Percentiles rank a stretch among this genome's conserved stretches.
Evolutionary conservation across 2,888 invertebrate species (phyloP).

Genomic region (Caradrina clavipalpis): DNA sequence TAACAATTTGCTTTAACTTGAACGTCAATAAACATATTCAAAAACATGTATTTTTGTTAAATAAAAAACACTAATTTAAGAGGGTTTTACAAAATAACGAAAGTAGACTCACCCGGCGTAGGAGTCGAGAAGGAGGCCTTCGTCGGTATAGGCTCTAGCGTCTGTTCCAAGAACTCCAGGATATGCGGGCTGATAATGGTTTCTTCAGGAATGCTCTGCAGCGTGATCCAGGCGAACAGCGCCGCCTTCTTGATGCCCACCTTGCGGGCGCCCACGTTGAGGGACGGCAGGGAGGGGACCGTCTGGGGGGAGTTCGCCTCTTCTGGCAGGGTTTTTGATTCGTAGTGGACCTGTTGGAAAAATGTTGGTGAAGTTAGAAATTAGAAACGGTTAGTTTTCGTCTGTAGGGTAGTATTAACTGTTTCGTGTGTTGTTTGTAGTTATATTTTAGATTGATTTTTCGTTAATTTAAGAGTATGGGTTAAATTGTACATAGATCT

Average conservation of each 20-base stretch:
- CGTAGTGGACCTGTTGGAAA: conserved; percentile 93
- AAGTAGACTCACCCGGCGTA: conserved; percentile 75
- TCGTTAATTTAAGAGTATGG: too few relatives aligned
- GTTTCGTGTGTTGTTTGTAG: neutral
- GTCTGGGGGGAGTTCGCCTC: conserved; percentile 89
- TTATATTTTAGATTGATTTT: neutral
- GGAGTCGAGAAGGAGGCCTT: conserved; percentile 88
- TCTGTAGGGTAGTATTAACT: neutral
- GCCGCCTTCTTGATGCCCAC: conserved; percentile 96
- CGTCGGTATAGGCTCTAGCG: conserved; percentile 97
- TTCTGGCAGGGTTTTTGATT: conserved; percentile 93
- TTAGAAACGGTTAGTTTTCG: neutral
- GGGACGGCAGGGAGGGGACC: conserved; percentile 43
- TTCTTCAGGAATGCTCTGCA: conserved; percentile 99
- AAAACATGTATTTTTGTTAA: too few relatives aligned
- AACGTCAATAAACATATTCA: too few relatives aligned
- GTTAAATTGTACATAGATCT: too few relatives aligned
- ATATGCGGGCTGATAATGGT: conserved; percentile 99
- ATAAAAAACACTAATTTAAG: too few relatives aligned
- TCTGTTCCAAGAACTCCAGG: conserved; percentile 99
- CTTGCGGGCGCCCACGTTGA: conserved; percentile 81
- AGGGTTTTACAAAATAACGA: too few relatives aligned
- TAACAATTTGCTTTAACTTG: too few relatives aligned
- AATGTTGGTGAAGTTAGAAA: neutral
- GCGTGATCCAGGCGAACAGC: conserved; percentile 98